Evolutionary conservation across 2,888 invertebrate genomes (phyloP).

Genomic region (Leptinotarsa rubiginosa): DNA sequence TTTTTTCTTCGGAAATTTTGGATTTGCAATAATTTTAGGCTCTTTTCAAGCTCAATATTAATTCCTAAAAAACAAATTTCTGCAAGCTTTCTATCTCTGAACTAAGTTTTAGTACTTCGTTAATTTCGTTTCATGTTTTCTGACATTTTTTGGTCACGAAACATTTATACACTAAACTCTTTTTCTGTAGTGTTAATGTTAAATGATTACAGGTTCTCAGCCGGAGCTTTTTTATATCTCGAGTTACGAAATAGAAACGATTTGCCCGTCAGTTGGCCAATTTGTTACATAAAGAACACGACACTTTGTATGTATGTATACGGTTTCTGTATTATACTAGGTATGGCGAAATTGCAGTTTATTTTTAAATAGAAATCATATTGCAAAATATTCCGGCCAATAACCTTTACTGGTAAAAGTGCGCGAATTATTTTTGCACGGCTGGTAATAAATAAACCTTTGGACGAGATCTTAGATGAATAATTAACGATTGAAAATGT

Average conservation of each 20-base stretch:
- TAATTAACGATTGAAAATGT: background rate
- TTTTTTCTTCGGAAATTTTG: too few relatives aligned
- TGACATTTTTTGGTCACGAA: too few relatives aligned
- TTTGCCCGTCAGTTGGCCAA: slow-evolving; percentile 17
- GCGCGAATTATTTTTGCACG: slow-evolving; percentile 23
- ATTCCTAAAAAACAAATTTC: too few relatives aligned
- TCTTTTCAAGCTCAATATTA: too few relatives aligned
- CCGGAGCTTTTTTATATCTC: slow-evolving; percentile 1
- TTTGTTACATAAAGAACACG: slow-evolving; percentile 16
- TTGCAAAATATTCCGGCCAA: slow-evolving; percentile 58
- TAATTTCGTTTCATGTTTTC: background rate
- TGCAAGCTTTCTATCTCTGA: too few relatives aligned
- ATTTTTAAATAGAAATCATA: slow-evolving; percentile 63
- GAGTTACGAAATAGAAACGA: background rate
- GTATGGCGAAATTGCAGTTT: slow-evolving; percentile 54
- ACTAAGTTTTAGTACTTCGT: background rate
- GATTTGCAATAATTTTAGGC: too few relatives aligned
- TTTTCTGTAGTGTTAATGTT: too few relatives aligned
- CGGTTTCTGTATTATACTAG: slow-evolving; percentile 11
- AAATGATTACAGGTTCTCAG: slow-evolving; percentile 6
- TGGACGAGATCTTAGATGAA: background rate
- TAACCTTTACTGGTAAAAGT: slow-evolving; percentile 53
- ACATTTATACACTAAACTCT: too few relatives aligned
- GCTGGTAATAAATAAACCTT: background rate
- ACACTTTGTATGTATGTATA: slow-evolving; percentile 7